Conservation (phyloP, 2,797 vertebrate species). For the Tokudaia muenninki region DNA sequence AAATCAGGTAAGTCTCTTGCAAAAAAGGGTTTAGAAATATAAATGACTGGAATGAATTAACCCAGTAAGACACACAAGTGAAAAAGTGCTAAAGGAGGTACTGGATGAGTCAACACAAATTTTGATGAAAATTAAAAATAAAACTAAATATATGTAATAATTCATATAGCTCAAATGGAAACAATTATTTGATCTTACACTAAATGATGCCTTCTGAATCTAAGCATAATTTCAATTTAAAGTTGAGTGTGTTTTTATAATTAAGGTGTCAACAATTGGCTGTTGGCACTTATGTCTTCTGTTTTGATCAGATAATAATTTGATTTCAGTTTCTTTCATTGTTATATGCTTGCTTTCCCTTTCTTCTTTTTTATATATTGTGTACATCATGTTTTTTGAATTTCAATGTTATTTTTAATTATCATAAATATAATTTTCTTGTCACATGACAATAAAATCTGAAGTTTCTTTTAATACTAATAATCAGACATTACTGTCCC, state of each 20-base stretch:
- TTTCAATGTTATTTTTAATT: slow-evolving; percentile 7
- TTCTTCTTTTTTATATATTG: background rate
- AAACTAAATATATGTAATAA: background rate
- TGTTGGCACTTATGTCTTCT: background rate
- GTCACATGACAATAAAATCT: slow-evolving; percentile 56
- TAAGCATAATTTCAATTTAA: background rate
- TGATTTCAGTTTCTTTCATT: background rate
- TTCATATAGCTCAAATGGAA: background rate
- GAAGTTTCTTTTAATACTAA: slow-evolving; percentile 7
- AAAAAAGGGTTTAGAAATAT: slow-evolving; percentile 26
- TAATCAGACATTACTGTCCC: slow-evolving; percentile 20
- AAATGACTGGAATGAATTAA: slow-evolving; percentile 26
- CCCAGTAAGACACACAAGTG: background rate
- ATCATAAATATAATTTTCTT: slow-evolving; percentile 38
- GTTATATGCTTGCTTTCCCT: background rate
- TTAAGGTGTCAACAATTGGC: background rate
- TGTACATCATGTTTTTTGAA: background rate
- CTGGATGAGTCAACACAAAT: background rate
- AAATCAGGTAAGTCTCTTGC: background rate
- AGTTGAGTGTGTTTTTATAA: background rate
- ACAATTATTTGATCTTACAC: background rate
- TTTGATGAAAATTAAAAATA: background rate
- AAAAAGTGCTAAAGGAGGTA: background rate
- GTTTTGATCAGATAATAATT: slow-evolving; percentile 48
- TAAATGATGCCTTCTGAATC: background rate